Conservation (phyloP, 2,888 invertebrate genomes). For the Amblyjoppa proteus region DNA sequence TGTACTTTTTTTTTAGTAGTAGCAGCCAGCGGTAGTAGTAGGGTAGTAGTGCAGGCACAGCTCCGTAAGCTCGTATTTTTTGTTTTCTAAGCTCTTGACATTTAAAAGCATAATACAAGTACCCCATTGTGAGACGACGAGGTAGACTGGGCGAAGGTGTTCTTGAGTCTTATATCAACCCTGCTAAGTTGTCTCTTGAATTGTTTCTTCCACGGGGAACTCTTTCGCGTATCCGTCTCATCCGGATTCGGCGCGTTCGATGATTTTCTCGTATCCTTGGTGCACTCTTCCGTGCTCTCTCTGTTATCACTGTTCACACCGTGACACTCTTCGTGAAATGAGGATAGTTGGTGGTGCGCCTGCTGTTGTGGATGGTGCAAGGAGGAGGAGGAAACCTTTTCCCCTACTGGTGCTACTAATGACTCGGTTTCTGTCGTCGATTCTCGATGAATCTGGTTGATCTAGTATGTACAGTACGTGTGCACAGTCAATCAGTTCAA, state of each 20-base stretch:
- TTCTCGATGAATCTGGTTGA: constrained; percentile 79
- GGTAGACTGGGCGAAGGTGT: constrained; percentile 86
- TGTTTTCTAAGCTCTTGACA: constrained; percentile 62
- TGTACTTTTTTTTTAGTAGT: constrained; percentile 40
- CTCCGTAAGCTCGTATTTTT: constrained; percentile 28
- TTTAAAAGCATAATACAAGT: constrained; percentile 77
- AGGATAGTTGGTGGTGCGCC: constrained; percentile 69
- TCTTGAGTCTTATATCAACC: constrained; percentile 91
- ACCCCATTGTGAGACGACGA: constrained; percentile 82
- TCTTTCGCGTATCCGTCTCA: constrained; percentile 77
- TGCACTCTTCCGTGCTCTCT: constrained; percentile 72
- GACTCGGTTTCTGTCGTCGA: constrained; percentile 75
- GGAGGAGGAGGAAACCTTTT: constrained; percentile 71
- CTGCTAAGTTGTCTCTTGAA: constrained; percentile 93
- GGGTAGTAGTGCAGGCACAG: constrained; percentile 46
- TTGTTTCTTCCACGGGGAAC: constrained; percentile 89
- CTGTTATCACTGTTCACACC: constrained; percentile 74
- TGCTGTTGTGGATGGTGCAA: constrained; percentile 74
- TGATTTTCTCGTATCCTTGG: constrained; percentile 67
- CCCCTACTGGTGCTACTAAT: constrained; percentile 74
- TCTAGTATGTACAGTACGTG: constrained; percentile 75
- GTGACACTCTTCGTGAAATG: constrained; percentile 71
- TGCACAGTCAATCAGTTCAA: constrained; percentile 77
- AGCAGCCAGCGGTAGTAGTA: constrained; percentile 23
- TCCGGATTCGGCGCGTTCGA: constrained; percentile 62